Evolutionary conservation across 2,113 vertebrate genomes (phyloP).

Genomic region (Notarius lentiginosus): DNA sequence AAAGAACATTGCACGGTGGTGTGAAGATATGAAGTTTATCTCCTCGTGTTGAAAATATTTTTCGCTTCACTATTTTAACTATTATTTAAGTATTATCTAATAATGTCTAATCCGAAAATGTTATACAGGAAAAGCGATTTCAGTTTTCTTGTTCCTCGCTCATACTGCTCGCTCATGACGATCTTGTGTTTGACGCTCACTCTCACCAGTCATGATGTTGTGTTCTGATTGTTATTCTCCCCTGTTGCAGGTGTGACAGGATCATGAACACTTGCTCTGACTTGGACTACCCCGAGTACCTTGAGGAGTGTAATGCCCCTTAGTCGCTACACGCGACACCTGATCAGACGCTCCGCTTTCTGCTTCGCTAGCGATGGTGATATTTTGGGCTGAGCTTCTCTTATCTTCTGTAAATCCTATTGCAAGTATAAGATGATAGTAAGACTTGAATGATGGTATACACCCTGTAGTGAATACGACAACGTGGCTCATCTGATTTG

Average conservation of each 20-base stretch:
- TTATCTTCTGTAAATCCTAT: slow-evolving; percentile 15
- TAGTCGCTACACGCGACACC: neutral
- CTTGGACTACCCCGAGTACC: neutral
- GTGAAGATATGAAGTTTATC: too few relatives aligned
- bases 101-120: too few relatives aligned
- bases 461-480: neutral
- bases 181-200: neutral
- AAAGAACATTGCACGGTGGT: too few relatives aligned
- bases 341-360: neutral
- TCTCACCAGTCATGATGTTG: neutral
- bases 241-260: slow-evolving; percentile 19
- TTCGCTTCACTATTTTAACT: too few relatives aligned
- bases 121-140: neutral
- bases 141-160: neutral
- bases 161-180: neutral
- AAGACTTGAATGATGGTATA: neutral
- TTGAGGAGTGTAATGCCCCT: neutral
- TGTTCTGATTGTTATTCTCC: neutral
- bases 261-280: slow-evolving; percentile 6
- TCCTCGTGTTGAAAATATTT: too few relatives aligned
- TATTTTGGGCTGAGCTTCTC: neutral
- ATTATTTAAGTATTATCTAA: too few relatives aligned
- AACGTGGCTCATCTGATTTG: neutral
- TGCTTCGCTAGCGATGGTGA: neutral
- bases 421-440: neutral